Conservation (phyloP, 2,888 invertebrate species). For the Heliothis peltigera region DNA sequence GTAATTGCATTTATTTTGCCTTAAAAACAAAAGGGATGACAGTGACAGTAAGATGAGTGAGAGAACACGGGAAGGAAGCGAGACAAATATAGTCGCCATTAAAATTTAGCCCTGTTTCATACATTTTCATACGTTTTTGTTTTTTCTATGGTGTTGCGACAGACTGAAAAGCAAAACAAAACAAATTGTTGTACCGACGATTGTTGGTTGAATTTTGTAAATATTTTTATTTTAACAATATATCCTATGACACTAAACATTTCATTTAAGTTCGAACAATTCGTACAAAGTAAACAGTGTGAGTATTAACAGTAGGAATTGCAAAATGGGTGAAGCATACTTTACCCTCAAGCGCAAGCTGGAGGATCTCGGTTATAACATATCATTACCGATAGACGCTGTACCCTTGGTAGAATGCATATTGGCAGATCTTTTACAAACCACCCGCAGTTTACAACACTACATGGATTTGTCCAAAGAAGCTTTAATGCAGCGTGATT, state of each 20-base stretch:
- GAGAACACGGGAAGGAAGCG: no score
- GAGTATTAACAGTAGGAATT: slow-evolving; percentile 3
- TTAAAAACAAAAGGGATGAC: no score
- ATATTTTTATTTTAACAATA: slow-evolving; percentile 17
- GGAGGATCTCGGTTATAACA: slow-evolving; percentile 95
- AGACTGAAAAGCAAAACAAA: slow-evolving; percentile 46
- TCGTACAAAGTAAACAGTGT: neutral
- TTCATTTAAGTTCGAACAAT: neutral
- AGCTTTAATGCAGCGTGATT: slow-evolving; percentile 92
- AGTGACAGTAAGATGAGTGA: no score
- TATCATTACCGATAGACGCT: slow-evolving; percentile 93
- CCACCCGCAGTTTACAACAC: slow-evolving; percentile 96
- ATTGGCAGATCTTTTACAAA: slow-evolving; percentile 95
- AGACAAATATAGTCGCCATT: no score
- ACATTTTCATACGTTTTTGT: no score
- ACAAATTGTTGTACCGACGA: slow-evolving; percentile 15
- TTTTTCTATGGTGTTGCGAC: no score
- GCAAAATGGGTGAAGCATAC: slow-evolving; percentile 83
- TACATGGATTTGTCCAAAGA: slow-evolving; percentile 94
- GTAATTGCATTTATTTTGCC: no score
- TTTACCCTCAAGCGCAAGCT: slow-evolving; percentile 91
- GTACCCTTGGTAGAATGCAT: slow-evolving; percentile 95
- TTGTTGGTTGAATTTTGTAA: slow-evolving; percentile 33
- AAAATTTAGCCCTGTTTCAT: no score
- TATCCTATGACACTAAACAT: neutral